These are phyloP conservation scores for Apolygus lucorum DNA, from an alignment of 1,140 invertebrate species.

Conservation along the genomic window DNA sequence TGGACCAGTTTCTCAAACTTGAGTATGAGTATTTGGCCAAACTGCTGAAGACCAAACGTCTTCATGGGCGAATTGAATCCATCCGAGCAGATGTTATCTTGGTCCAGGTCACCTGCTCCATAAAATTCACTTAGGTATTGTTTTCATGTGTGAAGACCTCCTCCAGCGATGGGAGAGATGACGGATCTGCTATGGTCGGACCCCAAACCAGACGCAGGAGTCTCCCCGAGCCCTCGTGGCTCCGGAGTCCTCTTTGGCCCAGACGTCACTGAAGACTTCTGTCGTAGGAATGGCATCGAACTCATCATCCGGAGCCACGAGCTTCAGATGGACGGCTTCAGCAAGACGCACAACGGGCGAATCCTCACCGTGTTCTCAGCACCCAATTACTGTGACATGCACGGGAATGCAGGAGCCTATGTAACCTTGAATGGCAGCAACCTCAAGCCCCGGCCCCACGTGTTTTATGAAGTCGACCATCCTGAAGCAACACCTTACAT, in stretches of 20 bases:
- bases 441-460: slow-evolving; percentile 80
- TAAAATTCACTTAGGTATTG: too few species aligned
- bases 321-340: slow-evolving; percentile 94
- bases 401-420: slow-evolving; percentile 97
- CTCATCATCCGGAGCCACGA: slow-evolving; percentile 96
- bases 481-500: slow-evolving; percentile 94
- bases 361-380: slow-evolving; percentile 96
- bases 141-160: too few species aligned
- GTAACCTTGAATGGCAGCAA: slow-evolving; percentile 88
- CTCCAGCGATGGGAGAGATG: slow-evolving; percentile 95
- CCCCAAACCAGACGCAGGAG: slow-evolving; percentile 78
- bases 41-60: too few species aligned
- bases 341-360: slow-evolving; percentile 84
- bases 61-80: too few species aligned
- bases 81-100: too few species aligned
- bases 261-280: slow-evolving; percentile 85
- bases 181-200: slow-evolving; percentile 98
- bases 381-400: slow-evolving; percentile 99
- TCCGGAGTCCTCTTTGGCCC: slow-evolving; percentile 98
- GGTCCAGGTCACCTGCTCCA: too few species aligned
- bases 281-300: slow-evolving; percentile 74
- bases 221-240: slow-evolving; percentile 88
- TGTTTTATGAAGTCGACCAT: slow-evolving; percentile 93
- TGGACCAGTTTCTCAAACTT: too few species aligned
- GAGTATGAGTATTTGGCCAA: too few species aligned